These are phyloP conservation scores for Setophaga coronata DNA, from an alignment of 2,113 vertebrate species.

Conservation along the genomic window DNA sequence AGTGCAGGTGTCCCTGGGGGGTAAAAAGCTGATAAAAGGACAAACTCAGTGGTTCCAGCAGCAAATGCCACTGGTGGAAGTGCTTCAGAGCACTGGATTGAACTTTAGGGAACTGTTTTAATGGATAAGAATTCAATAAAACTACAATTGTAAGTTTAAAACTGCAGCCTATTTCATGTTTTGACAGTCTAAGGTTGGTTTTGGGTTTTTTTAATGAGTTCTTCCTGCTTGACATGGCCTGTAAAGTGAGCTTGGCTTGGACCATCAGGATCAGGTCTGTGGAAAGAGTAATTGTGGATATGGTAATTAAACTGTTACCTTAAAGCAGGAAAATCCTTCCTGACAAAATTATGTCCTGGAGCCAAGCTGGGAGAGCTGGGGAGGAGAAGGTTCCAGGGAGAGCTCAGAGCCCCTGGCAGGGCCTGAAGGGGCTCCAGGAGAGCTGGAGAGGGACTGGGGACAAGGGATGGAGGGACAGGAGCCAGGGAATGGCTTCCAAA, in stretches of 20 bases:
- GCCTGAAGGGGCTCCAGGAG: background rate
- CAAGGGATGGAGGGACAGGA: background rate
- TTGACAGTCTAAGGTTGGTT: fast-evolving
- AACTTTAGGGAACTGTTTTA: background rate
- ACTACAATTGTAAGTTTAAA: background rate
- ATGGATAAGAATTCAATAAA: background rate
- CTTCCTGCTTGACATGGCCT: fast-evolving
- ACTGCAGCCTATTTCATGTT: fast-evolving
- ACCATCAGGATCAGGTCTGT: background rate
- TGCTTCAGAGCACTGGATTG: background rate
- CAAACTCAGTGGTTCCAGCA: background rate
- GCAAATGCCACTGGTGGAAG: background rate
- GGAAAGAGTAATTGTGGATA: background rate
- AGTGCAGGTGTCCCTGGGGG: background rate
- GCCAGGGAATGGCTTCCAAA: background rate
- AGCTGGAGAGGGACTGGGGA: background rate
- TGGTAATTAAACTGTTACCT: background rate
- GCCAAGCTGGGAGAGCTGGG: background rate
- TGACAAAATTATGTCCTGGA: background rate
- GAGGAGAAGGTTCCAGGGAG: background rate
- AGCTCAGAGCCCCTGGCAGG: background rate
- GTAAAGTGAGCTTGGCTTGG: background rate
- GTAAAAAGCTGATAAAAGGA: background rate
- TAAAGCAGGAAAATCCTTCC: background rate
- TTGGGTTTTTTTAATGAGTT: background rate